Evolutionary conservation across 2,113 vertebrate species (phyloP).

Genomic region (Tamias sibiricus): DNA sequence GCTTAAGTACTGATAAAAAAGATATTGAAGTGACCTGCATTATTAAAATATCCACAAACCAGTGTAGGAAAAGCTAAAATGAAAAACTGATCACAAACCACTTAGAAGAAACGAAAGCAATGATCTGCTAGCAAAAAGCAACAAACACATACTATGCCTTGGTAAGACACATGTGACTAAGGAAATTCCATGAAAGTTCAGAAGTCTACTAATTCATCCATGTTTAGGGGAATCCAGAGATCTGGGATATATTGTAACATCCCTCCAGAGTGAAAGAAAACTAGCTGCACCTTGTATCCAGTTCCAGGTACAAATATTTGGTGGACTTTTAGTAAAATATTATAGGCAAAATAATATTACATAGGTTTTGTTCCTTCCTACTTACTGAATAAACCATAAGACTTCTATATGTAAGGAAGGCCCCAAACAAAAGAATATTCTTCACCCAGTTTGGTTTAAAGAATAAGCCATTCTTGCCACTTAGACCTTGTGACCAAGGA

Average conservation of each 20-base stretch:
- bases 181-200: not conserved
- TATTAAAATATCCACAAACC: not conserved
- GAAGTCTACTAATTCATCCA: not conserved
- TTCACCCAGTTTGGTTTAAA: not conserved
- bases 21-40: not conserved
- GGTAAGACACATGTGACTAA: not conserved
- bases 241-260: not conserved
- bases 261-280: not conserved
- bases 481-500: not conserved
- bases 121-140: not conserved
- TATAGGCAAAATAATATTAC: not conserved
- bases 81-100: not conserved
- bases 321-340: not conserved
- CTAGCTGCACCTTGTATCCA: not conserved
- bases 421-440: not conserved
- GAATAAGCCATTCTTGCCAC: not conserved
- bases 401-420: not conserved
- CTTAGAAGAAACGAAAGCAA: not conserved
- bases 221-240: not conserved
- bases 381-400: not conserved
- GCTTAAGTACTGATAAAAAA: not conserved
- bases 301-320: not conserved
- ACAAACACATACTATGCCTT: not conserved
- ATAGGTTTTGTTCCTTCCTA: not conserved
- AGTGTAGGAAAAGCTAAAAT: not conserved